These are phyloP conservation scores for Numida meleagris DNA, from an alignment of 2,113 vertebrate genomes.

Conservation along the genomic window DNA sequence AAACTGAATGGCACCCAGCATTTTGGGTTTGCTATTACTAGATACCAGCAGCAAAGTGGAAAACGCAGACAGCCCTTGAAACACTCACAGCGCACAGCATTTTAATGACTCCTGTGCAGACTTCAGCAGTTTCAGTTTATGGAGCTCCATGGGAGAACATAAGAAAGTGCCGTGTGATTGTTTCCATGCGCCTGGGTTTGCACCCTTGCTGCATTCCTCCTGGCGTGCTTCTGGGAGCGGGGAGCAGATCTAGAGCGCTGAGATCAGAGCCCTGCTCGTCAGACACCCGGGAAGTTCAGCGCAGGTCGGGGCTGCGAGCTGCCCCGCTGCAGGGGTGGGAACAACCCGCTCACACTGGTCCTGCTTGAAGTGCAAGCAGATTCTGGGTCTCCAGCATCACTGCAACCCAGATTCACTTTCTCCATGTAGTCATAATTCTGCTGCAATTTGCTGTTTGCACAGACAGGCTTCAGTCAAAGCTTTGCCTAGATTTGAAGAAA, in stretches of 20 bases:
- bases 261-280: neutral
- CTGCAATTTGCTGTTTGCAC: conserved; percentile 21
- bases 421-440: neutral
- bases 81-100: neutral
- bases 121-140: conserved; percentile 51
- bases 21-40: neutral
- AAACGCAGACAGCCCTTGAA: conserved; percentile 28
- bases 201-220: neutral
- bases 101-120: conserved; percentile 15
- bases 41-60: conserved; percentile 28
- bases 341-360: neutral
- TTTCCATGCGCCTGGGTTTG: conserved; percentile 26
- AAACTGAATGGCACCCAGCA: neutral
- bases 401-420: neutral
- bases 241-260: neutral
- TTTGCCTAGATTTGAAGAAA: conserved; percentile 39
- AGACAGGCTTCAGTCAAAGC: conserved; percentile 40
- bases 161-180: neutral
- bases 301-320: neutral
- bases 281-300: neutral
- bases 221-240: neutral
- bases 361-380: neutral
- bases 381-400: neutral
- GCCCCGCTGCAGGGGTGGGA: conserved; percentile 5
- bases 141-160: neutral